phyloP scores from a whole-genome alignment of 2,888 invertebrate species.

The Tetragonisca angustula region DNA sequence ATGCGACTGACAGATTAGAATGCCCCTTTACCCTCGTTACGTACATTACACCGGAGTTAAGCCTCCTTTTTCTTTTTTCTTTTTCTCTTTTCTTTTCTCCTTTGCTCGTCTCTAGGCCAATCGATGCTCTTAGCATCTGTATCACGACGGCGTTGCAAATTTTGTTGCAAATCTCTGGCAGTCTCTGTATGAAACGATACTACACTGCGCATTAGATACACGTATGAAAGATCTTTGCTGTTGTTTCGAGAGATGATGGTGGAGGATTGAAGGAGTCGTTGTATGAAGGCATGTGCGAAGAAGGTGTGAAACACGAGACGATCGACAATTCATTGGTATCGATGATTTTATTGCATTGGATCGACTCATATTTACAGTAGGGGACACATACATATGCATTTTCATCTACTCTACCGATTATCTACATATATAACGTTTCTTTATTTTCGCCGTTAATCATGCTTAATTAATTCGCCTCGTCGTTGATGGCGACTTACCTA shows the following conservation, averaged over 20 bases:
- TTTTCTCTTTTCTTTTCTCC: no score
- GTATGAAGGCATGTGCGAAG: background rate
- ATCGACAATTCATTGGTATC: conserved; percentile 55
- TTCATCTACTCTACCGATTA: conserved; percentile 79
- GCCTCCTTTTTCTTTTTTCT: background rate
- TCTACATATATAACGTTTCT: conserved; percentile 80
- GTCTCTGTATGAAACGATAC: background rate
- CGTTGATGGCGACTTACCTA: conserved; percentile 62
- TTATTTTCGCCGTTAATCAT: conserved; percentile 62
- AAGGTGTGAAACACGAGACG: background rate
- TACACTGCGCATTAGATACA: background rate
- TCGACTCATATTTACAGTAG: conserved; percentile 82
- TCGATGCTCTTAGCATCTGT: conserved; percentile 17
- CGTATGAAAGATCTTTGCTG: background rate
- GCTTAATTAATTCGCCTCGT: conserved; percentile 65
- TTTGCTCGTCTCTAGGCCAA: background rate
- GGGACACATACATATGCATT: conserved; percentile 82
- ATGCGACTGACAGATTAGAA: conserved; percentile 65
- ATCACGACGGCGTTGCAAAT: background rate
- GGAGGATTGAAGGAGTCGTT: background rate
- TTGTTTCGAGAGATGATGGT: background rate
- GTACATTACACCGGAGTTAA: conserved; percentile 44
- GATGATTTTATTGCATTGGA: conserved; percentile 83
- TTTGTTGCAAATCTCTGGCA: background rate
- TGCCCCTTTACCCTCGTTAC: conserved; percentile 58